Conservation (phyloP, 1,140 invertebrate species). For the Pogonomyrmex barbatus region DNA sequence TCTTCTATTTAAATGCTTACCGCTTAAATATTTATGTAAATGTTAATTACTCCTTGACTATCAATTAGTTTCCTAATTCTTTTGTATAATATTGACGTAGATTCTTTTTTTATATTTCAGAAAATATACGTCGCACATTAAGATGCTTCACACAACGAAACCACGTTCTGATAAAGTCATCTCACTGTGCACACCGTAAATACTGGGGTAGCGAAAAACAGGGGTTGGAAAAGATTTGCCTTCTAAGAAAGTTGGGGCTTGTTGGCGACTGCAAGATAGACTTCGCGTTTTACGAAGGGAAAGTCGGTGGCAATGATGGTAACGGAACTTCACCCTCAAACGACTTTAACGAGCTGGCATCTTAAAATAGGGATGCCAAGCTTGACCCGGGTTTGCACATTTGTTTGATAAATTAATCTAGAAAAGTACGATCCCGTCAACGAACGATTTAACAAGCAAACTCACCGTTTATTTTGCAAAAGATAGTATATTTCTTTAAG, state of each 20-base stretch:
- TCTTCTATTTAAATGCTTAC: neutral
- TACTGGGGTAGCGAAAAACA: constrained; percentile 76
- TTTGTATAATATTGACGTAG: neutral
- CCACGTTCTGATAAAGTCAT: constrained; percentile 86
- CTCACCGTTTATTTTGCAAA: constrained; percentile 32
- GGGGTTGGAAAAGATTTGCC: constrained; percentile 82
- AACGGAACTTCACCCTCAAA: constrained; percentile 76
- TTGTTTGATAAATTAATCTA: constrained; percentile 82
- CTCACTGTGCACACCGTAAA: constrained; percentile 69
- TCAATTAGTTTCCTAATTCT: neutral
- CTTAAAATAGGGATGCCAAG: constrained; percentile 78
- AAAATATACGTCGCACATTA: constrained; percentile 76
- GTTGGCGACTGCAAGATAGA: constrained; percentile 41
- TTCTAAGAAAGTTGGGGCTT: constrained; percentile 76
- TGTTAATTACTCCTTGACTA: neutral
- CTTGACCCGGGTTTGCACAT: constrained; percentile 76
- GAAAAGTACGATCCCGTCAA: constrained; percentile 71
- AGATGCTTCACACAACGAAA: constrained; percentile 80
- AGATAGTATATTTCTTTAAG: neutral
- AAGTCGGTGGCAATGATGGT: constrained; percentile 55
- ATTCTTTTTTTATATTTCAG: neutral
- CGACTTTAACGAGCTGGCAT: constrained; percentile 80
- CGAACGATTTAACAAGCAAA: constrained; percentile 73
- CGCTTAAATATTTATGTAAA: neutral
- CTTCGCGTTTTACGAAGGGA: constrained; percentile 67